Conservation (phyloP, 2,797 vertebrate species). For the Fistularia tabacaria region DNA sequence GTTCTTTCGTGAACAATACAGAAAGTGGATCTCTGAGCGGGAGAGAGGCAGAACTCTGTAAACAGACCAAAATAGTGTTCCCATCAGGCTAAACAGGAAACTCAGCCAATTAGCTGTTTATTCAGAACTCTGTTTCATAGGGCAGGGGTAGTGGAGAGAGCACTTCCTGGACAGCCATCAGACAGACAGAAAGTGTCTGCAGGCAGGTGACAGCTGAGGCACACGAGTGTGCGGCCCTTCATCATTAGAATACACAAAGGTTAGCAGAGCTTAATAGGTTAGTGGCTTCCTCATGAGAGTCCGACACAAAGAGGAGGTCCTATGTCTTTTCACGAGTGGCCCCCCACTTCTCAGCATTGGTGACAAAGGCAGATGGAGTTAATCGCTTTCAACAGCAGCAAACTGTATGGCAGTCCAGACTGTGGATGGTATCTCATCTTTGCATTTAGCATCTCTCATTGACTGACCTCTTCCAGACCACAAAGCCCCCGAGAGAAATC, state of each 20-base stretch:
- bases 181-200: slow-evolving; percentile 62
- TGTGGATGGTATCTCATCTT: slow-evolving; percentile 48
- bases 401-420: slow-evolving; percentile 31
- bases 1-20: slow-evolving; percentile 72
- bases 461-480: slow-evolving; percentile 54
- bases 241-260: slow-evolving; percentile 26
- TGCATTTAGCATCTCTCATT: slow-evolving; percentile 43
- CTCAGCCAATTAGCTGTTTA: slow-evolving; percentile 82
- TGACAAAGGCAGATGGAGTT: slow-evolving; percentile 48
- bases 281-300: slow-evolving; percentile 16
- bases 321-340: slow-evolving; percentile 23
- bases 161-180: slow-evolving; percentile 74
- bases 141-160: slow-evolving; percentile 74
- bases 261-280: slow-evolving; percentile 34
- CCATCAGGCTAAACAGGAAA: slow-evolving; percentile 83
- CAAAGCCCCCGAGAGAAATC: slow-evolving; percentile 50
- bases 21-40: slow-evolving; percentile 59
- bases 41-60: slow-evolving; percentile 71
- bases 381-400: slow-evolving; percentile 46
- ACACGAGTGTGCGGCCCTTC: slow-evolving; percentile 28
- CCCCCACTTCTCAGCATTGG: slow-evolving; percentile 35
- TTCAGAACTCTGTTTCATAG: slow-evolving; percentile 68
- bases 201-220: slow-evolving; percentile 65
- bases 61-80: slow-evolving; percentile 82
- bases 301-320: slow-evolving; percentile 3